These are phyloP conservation scores for Mustelus asterias DNA, from an alignment of 2,113 vertebrate species.

Conservation along the genomic window DNA sequence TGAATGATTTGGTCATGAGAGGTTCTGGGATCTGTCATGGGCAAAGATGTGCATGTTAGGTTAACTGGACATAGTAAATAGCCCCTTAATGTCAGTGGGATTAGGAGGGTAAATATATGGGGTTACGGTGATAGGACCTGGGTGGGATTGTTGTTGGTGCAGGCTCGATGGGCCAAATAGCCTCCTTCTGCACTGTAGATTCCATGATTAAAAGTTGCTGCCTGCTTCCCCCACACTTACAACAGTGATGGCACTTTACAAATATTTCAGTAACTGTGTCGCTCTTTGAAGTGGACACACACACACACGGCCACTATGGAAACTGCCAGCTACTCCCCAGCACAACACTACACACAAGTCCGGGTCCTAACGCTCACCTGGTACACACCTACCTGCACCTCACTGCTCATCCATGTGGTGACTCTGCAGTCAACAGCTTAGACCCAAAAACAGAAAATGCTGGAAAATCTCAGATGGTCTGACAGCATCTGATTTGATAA, in stretches of 20 bases:
- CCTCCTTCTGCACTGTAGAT: too few relatives aligned
- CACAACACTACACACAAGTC: not conserved
- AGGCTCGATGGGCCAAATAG: too few relatives aligned
- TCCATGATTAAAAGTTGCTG: not conserved
- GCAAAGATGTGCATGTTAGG: too few relatives aligned
- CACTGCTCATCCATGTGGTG: not conserved
- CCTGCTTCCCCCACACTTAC: not conserved
- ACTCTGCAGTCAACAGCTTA: not conserved
- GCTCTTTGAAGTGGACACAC: too few relatives aligned
- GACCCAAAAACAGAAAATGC: too few relatives aligned
- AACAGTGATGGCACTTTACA: not conserved
- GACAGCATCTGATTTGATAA: too few relatives aligned
- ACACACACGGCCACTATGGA: not conserved
- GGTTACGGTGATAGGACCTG: too few relatives aligned
- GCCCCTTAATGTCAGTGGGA: too few relatives aligned
- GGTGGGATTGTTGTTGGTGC: too few relatives aligned
- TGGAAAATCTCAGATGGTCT: too few relatives aligned
- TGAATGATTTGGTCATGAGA: not conserved
- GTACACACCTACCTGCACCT: not conserved
- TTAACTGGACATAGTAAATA: too few relatives aligned
- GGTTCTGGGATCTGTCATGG: not conserved
- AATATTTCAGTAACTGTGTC: not conserved
- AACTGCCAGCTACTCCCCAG: not conserved
- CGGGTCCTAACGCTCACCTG: constrained; percentile 27
- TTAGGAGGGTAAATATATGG: too few relatives aligned